Evolutionary conservation across 1,140 invertebrate genomes (phyloP), one percentile per base, ranked within the genome.

Genomic region (Drosophila neocordata): DNA sequence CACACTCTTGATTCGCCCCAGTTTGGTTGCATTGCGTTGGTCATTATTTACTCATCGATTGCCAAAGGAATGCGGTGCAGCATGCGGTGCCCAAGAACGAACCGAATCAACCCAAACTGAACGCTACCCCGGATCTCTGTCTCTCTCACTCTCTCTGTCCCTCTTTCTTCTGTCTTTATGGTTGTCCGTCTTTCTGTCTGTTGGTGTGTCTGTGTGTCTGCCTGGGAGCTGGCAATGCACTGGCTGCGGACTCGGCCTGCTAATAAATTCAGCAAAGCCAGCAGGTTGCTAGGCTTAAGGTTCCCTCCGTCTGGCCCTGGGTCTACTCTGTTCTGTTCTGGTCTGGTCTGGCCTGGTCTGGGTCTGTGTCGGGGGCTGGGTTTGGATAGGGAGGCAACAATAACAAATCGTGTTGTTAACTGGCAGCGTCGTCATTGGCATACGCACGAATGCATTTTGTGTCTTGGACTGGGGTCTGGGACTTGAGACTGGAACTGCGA

Each of bases 1-100:
- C 12, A 20, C 24, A 15, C 51, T 24, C 35, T 22, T 51, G 38
- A 22, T 20, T 69, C 65, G 74, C 75, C 75, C 57, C 75, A 82
- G 68, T 83, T 88, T 77, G 73, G 69, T 69, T 79, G 75, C 83
- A 79, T 82, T 87, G 79, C 79, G 79, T 79, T 88, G 83, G 83
- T 83, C 83, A 87, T 87, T 87, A 87, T 87, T 87, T 87, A 87
- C 83, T 87, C 83, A 87, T 87, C 83, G 83, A 87, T 87, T 87
- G 83, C 69, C 63, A 55, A 56, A 79, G 82, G 82, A 88, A 88
- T 87, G 83, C 72, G 76, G 66, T 87, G 82, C 82, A 82, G 78
- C 82, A 88, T 79, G 74, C 79, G 75, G 81, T 41, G 58, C 35
- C 37, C 20, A 60, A 41, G 58, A 38, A 65, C 38, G 18, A 22